Base-by-base conservation (phyloP, 2,797 vertebrate species). In the Meda fulgida region DNA sequence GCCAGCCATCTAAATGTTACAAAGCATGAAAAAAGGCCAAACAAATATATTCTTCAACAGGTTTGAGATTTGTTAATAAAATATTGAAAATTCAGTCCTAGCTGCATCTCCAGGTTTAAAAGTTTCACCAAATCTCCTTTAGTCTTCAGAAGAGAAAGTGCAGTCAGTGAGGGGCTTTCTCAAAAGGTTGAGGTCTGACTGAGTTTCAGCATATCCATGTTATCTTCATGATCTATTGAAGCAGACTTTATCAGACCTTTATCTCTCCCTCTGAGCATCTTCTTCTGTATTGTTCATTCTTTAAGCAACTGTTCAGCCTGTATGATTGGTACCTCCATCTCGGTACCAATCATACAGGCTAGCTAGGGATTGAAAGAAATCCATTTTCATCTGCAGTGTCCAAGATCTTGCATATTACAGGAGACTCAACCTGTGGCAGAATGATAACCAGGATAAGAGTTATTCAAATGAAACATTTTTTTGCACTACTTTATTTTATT, bases 331-430 rank as follows among this genome's bases (percentile, higher is more conserved):
- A 82, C 48, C 19, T 34, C 10, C 46, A 34, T 23, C 1, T 9
- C 16, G 1, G 19, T 38, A 16, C 9, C 31, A 63, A n/a, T 79
- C 13, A 26, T 29, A 85, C 77, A 18, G 60, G 78, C 94, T 93
- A 99, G 92, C 94, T 96, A 89, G 97, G 97, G 87, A 97, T 89
- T 0, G 98, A 99, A 46, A 99, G 95, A 85, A 98, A 96, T 90
- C 98, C 98, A 0, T 97, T 93, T 91, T 98, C 97, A 86, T 99
- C 98, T 58, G 98, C 98, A 23, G 98, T 98, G 90, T 99, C 98
- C 86, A 99, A 93, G 90, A 99, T 97, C 92, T 97, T 97, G 93
- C 98, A 99, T 91, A 99, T 99, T 87, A 99, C 97, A 0, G 98
- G 98, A 89, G 98, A 99, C 91, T 99, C 98, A 86, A 99, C 98